phyloP scores from a whole-genome alignment of 2,797 vertebrate genomes.

The Anguilla megastoma region DNA sequence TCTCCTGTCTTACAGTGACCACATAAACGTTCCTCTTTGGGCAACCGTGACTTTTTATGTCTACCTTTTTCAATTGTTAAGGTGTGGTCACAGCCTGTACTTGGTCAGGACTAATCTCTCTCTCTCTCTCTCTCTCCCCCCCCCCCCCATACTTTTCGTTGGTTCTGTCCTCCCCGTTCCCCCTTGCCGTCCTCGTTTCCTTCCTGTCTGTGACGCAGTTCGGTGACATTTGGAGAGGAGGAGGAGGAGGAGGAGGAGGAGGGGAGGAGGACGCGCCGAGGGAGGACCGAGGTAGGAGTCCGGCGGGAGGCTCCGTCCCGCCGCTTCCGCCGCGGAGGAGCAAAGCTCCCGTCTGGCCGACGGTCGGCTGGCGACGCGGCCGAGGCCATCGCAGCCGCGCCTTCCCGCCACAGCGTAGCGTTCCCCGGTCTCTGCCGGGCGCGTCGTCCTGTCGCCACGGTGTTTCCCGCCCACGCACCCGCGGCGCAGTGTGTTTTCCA shows the following conservation, averaged over 20 bases:
- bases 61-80: too few relatives aligned
- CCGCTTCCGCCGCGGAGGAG: too few relatives aligned
- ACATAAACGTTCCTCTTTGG: too few relatives aligned
- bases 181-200: not conserved
- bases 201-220: conserved; percentile 55
- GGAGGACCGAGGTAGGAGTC: conserved; percentile 67
- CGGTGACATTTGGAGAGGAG: conserved; percentile 60
- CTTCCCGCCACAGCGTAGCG: not conserved
- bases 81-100: too few relatives aligned
- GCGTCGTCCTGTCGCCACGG: not conserved
- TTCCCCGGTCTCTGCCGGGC: not conserved
- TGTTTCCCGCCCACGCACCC: not conserved
- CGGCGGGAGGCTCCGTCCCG: too few relatives aligned
- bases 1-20: too few relatives aligned
- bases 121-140: too few relatives aligned
- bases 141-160: not conserved
- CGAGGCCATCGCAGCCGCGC: not conserved
- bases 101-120: too few relatives aligned
- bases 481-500: not conserved
- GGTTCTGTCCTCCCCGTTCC: not conserved
- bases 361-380: not conserved
- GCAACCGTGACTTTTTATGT: too few relatives aligned
- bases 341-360: not conserved
- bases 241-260: conserved; percentile 36
- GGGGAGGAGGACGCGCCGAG: conserved; percentile 47